Evolutionary conservation across 2,888 invertebrate species (phyloP), one percentile per base, ranked within the genome.

Genomic region (Oegoconia quadripuncta): DNA sequence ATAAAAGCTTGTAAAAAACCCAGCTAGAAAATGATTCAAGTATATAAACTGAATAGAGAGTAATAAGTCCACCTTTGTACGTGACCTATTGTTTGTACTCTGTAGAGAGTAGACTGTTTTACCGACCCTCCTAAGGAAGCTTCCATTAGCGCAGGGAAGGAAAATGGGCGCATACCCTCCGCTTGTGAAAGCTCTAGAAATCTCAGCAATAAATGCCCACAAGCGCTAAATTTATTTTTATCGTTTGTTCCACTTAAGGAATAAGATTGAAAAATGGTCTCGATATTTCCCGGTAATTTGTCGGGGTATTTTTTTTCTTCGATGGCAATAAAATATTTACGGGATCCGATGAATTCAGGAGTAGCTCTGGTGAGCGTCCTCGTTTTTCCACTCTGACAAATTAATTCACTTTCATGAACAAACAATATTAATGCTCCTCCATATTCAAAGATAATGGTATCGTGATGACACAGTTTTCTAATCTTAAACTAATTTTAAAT

Each of bases 211-310:
- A 86, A 83, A 82, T 79, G 70, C 75, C 74, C 82, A 70, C 76
- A 79, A 79, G 73, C 65, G 75, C 75, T 73, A 73, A 81, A 83
- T 84, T 81, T 80, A 80, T 76, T 80, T 83, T 86, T 84, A 87
- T 87, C 71, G 83, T 76, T 74, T 71, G 71, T 74, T 75, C 77
- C 83, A 87, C 86, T 86, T 82, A 84, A 82, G 79, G 72, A 79
- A 83, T 81, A 76, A 76, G 82, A 84, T 81, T 84, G 83, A 79
- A 82, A 83, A 83, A 74, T 75, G 71, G 68, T 74, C 72, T 70
- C 72, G 70, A 82, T 81, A 78, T 81, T 79, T 76, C 62, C 69
- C 70, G 57, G 67, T 78, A 80, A 80, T 82, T 80, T 77, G 63
- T 65, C 65, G 63, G 60, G 64, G 61, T 70, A 72, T 79, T 83